phyloP scores from a whole-genome alignment of 2,797 vertebrate genomes.

The Alcedo quadribrachys region DNA sequence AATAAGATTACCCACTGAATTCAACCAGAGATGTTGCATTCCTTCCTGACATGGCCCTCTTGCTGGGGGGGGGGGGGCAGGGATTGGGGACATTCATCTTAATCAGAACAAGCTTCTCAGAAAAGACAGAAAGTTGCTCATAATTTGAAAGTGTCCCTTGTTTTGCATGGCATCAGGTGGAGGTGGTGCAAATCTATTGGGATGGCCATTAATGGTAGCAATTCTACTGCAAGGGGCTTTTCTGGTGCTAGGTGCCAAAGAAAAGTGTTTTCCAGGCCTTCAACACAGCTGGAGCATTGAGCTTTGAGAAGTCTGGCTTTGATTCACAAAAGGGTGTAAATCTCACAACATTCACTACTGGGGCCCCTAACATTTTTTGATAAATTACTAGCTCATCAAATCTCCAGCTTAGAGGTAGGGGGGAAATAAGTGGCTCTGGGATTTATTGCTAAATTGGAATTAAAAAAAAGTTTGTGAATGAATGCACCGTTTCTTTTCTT shows the following conservation, averaged over 20 bases:
- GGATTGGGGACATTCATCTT: too few relatives aligned
- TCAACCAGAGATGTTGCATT: not conserved
- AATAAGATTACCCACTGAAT: not conserved
- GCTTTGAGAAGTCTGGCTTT: slow-evolving; percentile 12
- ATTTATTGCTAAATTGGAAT: not conserved
- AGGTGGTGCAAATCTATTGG: not conserved
- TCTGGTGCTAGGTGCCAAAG: slow-evolving; percentile 7
- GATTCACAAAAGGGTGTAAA: slow-evolving; percentile 5
- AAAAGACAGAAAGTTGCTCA: not conserved
- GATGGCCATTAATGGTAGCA: not conserved
- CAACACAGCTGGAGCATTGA: not conserved
- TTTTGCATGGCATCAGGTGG: not conserved
- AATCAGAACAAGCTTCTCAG: not conserved
- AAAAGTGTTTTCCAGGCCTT: slow-evolving; percentile 35
- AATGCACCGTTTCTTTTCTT: not conserved
- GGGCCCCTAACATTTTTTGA: not conserved
- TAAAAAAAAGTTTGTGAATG: not conserved
- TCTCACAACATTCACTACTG: not conserved
- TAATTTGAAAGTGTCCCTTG: not conserved
- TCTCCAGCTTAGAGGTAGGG: not conserved
- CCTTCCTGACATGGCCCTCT: not conserved
- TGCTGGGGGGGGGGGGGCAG: not conserved
- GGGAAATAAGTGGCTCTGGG: not conserved
- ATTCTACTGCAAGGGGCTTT: not conserved
- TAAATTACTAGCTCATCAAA: slow-evolving; percentile 7